Evolutionary conservation across 2,888 invertebrate genomes (phyloP).

Genomic region (Entomobrya multifasciata): DNA sequence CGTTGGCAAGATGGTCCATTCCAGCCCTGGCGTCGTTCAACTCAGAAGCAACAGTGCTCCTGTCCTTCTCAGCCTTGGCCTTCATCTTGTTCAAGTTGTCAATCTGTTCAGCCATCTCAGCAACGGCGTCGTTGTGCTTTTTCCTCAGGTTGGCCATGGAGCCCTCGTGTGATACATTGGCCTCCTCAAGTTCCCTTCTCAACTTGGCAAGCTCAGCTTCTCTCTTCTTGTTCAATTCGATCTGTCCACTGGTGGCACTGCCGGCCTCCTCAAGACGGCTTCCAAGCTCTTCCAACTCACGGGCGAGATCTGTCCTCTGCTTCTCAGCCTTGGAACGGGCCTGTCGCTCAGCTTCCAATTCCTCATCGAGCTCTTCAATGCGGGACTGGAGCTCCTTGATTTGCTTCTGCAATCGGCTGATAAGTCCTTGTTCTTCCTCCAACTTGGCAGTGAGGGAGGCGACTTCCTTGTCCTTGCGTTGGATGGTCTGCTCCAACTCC

Average conservation of each 20-base stretch:
- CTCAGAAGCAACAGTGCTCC: conserved; percentile 90
- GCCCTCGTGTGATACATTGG: conserved; percentile 99
- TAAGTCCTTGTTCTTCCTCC: conserved; percentile 95
- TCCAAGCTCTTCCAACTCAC: conserved; percentile 95
- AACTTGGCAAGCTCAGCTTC: conserved; percentile 99
- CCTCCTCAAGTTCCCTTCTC: conserved; percentile 98
- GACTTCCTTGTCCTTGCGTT: conserved; percentile 99
- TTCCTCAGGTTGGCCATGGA: conserved; percentile 98
- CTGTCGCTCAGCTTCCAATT: conserved; percentile 99
- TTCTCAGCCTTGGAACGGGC: conserved; percentile 92
- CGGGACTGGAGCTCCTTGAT: conserved; percentile 87
- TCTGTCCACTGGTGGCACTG: conserved; percentile 96
- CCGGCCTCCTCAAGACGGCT: conserved; percentile 94
- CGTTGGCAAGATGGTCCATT: conserved; percentile 98
- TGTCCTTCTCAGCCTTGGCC: conserved; percentile 96
- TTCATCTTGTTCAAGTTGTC: conserved; percentile 99
- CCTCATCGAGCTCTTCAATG: conserved; percentile 99
- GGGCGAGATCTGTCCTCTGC: conserved; percentile 97
- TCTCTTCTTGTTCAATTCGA: conserved; percentile 99
- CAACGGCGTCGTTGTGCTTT: conserved; percentile 99
- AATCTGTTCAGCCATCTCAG: conserved; percentile 99
- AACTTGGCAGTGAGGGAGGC: conserved; percentile 96
- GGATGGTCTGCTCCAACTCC: conserved; percentile 97
- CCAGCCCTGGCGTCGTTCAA: conserved; percentile 98
- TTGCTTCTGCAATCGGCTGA: conserved; percentile 98